Base-by-base conservation (phyloP, 2,797 vertebrate species). In the Spondyliosoma cantharus region DNA sequence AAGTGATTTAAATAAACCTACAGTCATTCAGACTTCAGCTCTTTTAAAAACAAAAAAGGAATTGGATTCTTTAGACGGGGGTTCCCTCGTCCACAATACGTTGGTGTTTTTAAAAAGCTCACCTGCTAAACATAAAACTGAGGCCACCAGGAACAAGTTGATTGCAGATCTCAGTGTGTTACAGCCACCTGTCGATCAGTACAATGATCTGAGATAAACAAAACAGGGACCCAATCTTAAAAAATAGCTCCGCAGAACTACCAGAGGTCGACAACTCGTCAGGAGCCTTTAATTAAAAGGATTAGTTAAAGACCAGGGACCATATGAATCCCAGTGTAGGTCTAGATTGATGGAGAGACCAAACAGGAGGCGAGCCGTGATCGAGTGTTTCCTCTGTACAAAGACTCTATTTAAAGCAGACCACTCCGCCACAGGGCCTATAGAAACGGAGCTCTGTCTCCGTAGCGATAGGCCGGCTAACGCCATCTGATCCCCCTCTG, bases 391-490 rank as follows among this genome's bases (percentile, higher is more conserved):
- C 73, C 54, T 63, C 57, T 50, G 57, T 42, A 86, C 88, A 93
- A 90, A 92, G 84, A 78, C 76, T 74, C 81, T 86, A 84, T 88
- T 90, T 88, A 87, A 86, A 80, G 84, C 72, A 58, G 66, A 80
- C 64, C 62, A 20, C 56, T 61, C 32, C 13, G 15, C 50, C 46
- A 68, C 37, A 64, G 49, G 49, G 42, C 66, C 74, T 66, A 66
- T 59, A 75, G 73, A 84, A 75, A 80, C 48, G 79, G 74, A 48
- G 72, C 70, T 69, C 66, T 78, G 83, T 87, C 76, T 82, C 85
- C 78, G 65, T 56, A 86, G 86, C 3, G 63, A 78, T 67, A 69
- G 80, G 29, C 75, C 63, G 19, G 52, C 59, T 78, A 60, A 19
- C 14, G 74, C 65, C 78, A 89, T 86, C 79, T 52, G 79, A 92